Conservation (phyloP, 2,113 vertebrate genomes). For the Otus sunia region DNA sequence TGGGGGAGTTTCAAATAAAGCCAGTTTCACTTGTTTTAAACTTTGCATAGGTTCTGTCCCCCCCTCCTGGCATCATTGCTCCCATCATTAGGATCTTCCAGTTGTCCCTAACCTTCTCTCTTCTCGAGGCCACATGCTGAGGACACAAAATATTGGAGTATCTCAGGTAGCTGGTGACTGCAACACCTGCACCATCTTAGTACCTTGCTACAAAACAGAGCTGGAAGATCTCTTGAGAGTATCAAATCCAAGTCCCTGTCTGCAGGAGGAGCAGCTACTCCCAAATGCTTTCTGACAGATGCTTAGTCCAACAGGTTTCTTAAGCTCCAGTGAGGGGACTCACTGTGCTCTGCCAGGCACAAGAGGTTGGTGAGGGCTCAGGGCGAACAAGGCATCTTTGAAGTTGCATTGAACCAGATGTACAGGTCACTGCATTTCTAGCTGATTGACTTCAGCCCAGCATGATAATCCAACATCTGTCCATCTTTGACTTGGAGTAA, state of each 20-base stretch:
- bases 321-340: not conserved
- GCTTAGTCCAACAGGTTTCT: not conserved
- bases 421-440: not conserved
- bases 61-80: not conserved
- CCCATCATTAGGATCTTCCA: not conserved
- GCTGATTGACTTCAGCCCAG: not conserved
- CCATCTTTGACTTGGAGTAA: not conserved
- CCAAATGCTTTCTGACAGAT: not conserved
- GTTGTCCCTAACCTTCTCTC: not conserved
- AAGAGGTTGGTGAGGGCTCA: not conserved
- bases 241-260: not conserved
- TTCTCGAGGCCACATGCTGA: accelerated
- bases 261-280: not conserved
- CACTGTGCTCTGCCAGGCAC: not conserved
- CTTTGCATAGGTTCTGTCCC: not conserved
- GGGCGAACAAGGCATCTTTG: not conserved
- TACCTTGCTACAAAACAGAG: not conserved
- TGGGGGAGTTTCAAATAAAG: not conserved
- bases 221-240: not conserved
- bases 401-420: not conserved
- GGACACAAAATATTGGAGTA: not conserved
- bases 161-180: not conserved
- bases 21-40: not conserved
- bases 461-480: not conserved
- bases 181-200: not conserved